phyloP scores from a whole-genome alignment of 2,113 vertebrate genomes.

The Sus scrofa region T2T-Sscrofa CM000813.6:44266001-44266500 shows the following conservation, averaged over 20 bases:
- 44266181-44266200: not conserved
- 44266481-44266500: not conserved
- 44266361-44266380: not conserved
- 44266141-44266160: not conserved
- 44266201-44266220: not conserved
- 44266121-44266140: not conserved
- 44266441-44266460: not conserved
- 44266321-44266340: not conserved
- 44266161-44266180: not conserved
- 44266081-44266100: not conserved
- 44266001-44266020: not conserved
- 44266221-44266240: not conserved
- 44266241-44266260: not conserved
- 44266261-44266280: not conserved
- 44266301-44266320: not conserved
- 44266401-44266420: not conserved
- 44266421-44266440: not conserved
- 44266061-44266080: constrained; percentile 28
- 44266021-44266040: not conserved
- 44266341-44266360: not conserved
- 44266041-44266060: not conserved
- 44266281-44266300: not conserved
- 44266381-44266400: not conserved
- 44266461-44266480: not conserved
- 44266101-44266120: not conserved